Base-by-base conservation (phyloP, 2,113 vertebrate genomes). In the Coturnix japonica region DNA sequence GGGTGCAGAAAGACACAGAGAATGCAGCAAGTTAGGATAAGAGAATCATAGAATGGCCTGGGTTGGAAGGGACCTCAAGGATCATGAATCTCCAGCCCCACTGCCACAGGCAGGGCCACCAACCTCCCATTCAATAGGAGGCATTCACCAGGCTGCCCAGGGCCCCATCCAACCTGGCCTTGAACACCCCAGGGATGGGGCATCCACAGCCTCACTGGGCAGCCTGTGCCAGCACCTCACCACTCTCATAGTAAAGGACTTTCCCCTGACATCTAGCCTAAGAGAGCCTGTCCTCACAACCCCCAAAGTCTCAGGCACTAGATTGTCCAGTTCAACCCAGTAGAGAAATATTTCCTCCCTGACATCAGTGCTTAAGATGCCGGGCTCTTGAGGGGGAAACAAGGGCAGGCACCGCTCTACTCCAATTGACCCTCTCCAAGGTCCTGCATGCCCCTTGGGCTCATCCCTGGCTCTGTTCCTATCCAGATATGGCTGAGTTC, bases 371-470 rank as follows among this genome's bases (percentile, higher is more conserved):
- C 20, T 15, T 12, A 3, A 47, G 21, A 63, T 11, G 16, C 44
- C 13, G 20, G 44, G 41, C 59, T 61, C 33, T 65, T 17, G 25
- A 65, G 53, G 53, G 43, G 17, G 54, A 54, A 70, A 6, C 20
- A n/a, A 61, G n/a, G 60, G 49, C 49, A 31, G 54, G 14, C 51
- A 49, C 30, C 17, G 2, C 37, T 54, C 35, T 0, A 0, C 21
- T 75, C 51, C 28, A 4, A 2, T 41, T 46, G 41, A 25, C 17
- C n/a, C 53, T 31, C 30, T 56, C 54, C 5, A 9, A 54, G 75
- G 37, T 84, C 73, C 72, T 56, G 39, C 13, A 3, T 15, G 43
- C 49, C 54, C 37, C 44, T 5, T 13, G 46, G 73, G 2, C 18
- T 6, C 21, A 31, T 15, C 25, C 28, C 49, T 64, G 33, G 41